Evolutionary conservation across 2,888 invertebrate species (phyloP), one percentile per base, ranked within the genome.

Genomic region (Drosophila falleni): DNA sequence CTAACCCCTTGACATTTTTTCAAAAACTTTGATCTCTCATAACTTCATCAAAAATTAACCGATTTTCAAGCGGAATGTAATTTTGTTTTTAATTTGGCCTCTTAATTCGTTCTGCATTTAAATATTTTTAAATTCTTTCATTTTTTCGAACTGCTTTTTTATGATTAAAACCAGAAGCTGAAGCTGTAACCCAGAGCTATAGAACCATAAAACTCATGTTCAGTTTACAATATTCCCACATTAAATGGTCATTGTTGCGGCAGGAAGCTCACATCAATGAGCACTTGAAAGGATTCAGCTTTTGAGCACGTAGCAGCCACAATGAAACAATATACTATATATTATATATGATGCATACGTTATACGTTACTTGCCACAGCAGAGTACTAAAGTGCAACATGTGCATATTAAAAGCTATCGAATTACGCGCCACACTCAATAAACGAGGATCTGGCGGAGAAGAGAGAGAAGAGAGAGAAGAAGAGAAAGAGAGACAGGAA

Each of bases 251-350:
- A 63, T 68, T 49, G 67, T 37, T 37, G 58, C 35, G 42, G 75
- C 85, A 86, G 86, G 86, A 86, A 86, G 88, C 88, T 83, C 79
- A 78, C 86, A 83, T 87, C 83, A 86, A 79, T 85, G 83, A 74
- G 68, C 82, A 85, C 80, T 85, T 85, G 72, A 39, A 61, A 84
- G 85, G 83, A 78, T 83, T 83, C 83, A 54, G 80, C 67, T 60
- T 72, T 61, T 19, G 69, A 61, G 84, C 87, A 84, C 84, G 87
- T 81, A 87, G 74, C 70, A 59, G 68, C 71, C 74, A 19, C 74
- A 74, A 60, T 67, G 78, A 73, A 77, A 77, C 78, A 66, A 71
- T 71, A 73, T 71, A 13, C 13, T 1, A 35, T 2, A n/a, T n/a
- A n/a, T 19, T 2, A 2, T 19, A 19, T 37, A 59, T 39, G 26